Evolutionary conservation across 2,113 vertebrate species (phyloP), one percentile per base, ranked within the genome.

Genomic region (Pteruthius melanotis): DNA sequence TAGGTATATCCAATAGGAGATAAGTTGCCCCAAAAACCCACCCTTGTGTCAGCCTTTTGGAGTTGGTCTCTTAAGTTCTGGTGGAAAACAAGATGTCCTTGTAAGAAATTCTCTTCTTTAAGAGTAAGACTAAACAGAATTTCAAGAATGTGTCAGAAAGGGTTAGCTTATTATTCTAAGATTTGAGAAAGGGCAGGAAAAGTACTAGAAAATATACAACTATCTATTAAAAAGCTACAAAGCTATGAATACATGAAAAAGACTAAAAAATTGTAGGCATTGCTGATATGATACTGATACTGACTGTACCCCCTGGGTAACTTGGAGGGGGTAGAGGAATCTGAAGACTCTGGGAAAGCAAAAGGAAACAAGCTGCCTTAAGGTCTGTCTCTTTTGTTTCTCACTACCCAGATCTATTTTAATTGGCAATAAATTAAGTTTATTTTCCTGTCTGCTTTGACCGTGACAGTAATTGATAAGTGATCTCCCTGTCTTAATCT

Each of bases 321-420:
- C 11, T 27, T 2, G 0, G 7, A 3, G 7, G 45, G 8, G 4
- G 17, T 17, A 12, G 20, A 40, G 7, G 10, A 49, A 16, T 44
- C 50, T 40, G 15, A 15, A 66, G 20, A 20, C 13, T 26, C 35
- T 52, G 33, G 13, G 7, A 65, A 53, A 53, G 12, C 0, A 10
- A 44, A 35, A 75, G 8, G 15, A 75, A 63, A 71, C 7, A 37
- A 30, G 4, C 3, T n/a, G 5, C 14, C 42, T 78, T 70, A 75
- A 75, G 26, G 7, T 78, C 61, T 78, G 21, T 33, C 15, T 83
- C 33, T 56, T 72, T 45, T 63, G 5, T 77, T 83, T 72, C 54
- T 85, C 7, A 76, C 30, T 76, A 31, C 11, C 2, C 16, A 28
- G 15, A 54, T 39, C 15, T 71, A 13, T 60, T 94, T 56, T 60